These are phyloP conservation scores for Pinctada fucata DNA, from an alignment of 2,888 invertebrate species.

Conservation along the genomic window DNA sequence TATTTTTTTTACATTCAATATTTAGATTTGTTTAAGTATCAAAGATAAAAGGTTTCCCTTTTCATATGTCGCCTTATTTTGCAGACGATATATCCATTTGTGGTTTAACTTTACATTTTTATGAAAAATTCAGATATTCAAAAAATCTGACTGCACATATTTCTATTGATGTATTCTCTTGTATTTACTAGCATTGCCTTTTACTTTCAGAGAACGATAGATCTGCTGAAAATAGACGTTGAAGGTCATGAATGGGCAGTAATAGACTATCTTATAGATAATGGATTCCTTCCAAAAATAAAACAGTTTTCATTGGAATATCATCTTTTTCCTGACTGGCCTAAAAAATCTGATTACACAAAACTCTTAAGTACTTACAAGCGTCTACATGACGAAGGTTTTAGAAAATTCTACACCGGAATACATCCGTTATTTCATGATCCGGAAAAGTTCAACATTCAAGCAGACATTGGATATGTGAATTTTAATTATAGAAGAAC, in stretches of 20 bases:
- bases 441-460: conserved; percentile 35
- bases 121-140: too few relatives aligned
- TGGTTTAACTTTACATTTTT: too few relatives aligned
- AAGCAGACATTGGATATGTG: conserved; percentile 38
- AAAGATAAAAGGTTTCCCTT: too few relatives aligned
- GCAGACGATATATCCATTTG: too few relatives aligned
- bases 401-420: conserved; percentile 30
- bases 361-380: conserved; percentile 32
- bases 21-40: too few relatives aligned
- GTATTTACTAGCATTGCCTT: background rate
- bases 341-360: conserved; percentile 28
- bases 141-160: too few relatives aligned
- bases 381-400: conserved; percentile 21
- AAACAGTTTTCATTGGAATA: conserved; percentile 41
- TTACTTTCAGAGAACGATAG: conserved; percentile 34
- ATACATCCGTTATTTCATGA: conserved; percentile 35
- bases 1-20: too few relatives aligned
- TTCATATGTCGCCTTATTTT: too few relatives aligned
- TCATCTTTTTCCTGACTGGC: conserved; percentile 42
- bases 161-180: too few relatives aligned
- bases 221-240: conserved; percentile 41
- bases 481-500: conserved; percentile 28
- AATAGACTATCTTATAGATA: conserved; percentile 31
- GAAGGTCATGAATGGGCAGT: conserved; percentile 45
- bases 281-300: conserved; percentile 27